Evolutionary conservation across 2,113 vertebrate genomes (phyloP).

Genomic region (Gorilla gorilla): DNA sequence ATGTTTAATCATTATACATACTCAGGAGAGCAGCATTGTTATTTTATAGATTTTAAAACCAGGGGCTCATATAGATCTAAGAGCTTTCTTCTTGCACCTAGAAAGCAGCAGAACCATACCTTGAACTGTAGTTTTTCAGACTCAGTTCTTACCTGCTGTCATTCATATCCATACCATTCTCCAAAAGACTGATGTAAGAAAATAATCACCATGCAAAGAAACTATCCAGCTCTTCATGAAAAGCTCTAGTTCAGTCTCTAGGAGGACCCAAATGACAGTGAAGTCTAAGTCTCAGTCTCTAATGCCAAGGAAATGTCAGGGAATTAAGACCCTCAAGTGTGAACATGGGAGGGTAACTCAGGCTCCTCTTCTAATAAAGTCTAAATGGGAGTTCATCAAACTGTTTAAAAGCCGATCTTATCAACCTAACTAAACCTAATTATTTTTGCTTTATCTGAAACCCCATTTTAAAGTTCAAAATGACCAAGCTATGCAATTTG

Average conservation of each 20-base stretch:
- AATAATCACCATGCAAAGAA: not conserved
- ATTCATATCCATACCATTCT: not conserved
- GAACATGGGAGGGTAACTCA: not conserved
- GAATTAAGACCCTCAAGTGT: not conserved
- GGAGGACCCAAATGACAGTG: not conserved
- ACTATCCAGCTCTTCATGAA: not conserved
- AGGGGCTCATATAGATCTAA: not conserved
- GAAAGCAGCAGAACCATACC: not conserved
- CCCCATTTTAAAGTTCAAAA: not conserved
- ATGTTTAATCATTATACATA: not conserved
- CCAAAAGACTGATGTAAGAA: not conserved
- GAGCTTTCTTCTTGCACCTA: not conserved
- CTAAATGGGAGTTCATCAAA: not conserved
- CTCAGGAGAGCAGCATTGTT: not conserved
- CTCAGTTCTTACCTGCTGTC: not conserved
- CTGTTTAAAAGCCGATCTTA: not conserved
- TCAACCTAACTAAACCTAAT: not conserved
- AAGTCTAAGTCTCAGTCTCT: not conserved
- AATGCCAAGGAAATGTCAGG: not conserved
- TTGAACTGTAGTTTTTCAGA: not conserved
- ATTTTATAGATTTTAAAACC: not conserved
- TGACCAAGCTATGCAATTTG: not conserved
- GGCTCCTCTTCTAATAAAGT: not conserved
- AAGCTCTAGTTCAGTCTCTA: not conserved
- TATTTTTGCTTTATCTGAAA: not conserved